Conservation (phyloP, 1,140 invertebrate genomes). For the Panagrolaimus sp. region DNA sequence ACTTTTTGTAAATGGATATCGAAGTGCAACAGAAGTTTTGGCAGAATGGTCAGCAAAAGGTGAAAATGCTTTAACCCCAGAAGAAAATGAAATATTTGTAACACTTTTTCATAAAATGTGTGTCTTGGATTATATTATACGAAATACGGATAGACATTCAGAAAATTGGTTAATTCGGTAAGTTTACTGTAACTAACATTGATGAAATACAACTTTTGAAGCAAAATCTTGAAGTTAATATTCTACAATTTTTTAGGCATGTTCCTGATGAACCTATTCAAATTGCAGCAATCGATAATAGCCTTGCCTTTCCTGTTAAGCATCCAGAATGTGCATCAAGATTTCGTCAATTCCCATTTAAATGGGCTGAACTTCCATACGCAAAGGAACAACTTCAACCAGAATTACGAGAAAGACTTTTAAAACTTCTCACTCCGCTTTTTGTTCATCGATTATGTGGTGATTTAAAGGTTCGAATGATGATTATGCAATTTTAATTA, state of each 20-base stretch:
- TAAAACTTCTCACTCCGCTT: constrained; percentile 40
- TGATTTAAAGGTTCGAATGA: constrained; percentile 24
- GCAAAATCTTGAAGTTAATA: too few species aligned
- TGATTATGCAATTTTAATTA: too few species aligned
- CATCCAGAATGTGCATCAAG: constrained; percentile 48
- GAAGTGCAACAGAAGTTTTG: constrained; percentile 39
- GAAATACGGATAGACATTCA: constrained; percentile 51
- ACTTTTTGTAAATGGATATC: constrained; percentile 50
- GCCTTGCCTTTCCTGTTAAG: constrained; percentile 53
- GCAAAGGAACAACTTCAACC: constrained; percentile 29
- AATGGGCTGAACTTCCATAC: constrained; percentile 42
- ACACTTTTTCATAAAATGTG: constrained; percentile 49
- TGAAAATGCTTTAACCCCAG: background rate
- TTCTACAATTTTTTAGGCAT: constrained; percentile 52
- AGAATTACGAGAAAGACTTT: constrained; percentile 30
- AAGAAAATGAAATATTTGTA: background rate
- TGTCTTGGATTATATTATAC: constrained; percentile 51
- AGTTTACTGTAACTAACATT: background rate
- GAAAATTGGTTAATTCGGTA: constrained; percentile 52
- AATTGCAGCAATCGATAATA: constrained; percentile 54
- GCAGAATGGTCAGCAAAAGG: constrained; percentile 33
- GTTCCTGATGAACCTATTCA: constrained; percentile 42
- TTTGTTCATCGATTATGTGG: constrained; percentile 42
- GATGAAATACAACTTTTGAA: too few species aligned
- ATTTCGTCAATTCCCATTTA: constrained; percentile 48